Conservation (phyloP, 1,140 invertebrate species). For the Caerostris extrusa region DNA sequence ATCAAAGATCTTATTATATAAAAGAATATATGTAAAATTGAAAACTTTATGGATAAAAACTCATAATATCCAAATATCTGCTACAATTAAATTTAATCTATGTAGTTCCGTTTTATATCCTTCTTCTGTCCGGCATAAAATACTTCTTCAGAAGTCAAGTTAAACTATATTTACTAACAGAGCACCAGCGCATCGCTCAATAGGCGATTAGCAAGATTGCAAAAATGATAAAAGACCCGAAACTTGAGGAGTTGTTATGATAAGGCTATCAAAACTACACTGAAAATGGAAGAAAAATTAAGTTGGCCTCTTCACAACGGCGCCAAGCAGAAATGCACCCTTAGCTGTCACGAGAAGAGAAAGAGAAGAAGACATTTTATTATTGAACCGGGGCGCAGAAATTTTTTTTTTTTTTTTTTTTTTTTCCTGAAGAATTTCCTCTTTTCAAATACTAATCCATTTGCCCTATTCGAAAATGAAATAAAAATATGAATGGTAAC, state of each 20-base stretch:
- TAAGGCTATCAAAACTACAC: slow-evolving; percentile 58
- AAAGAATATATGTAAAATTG: too few relatives aligned
- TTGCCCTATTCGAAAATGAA: slow-evolving; percentile 24
- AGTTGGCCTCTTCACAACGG: slow-evolving; percentile 41
- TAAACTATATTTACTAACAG: slow-evolving; percentile 33
- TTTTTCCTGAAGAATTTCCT: background rate
- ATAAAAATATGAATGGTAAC: background rate
- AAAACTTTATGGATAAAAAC: background rate
- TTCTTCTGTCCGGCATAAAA: background rate
- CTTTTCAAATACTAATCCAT: slow-evolving; percentile 43
- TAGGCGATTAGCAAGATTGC: slow-evolving; percentile 45
- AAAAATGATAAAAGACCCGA: slow-evolving; percentile 31
- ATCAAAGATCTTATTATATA: too few relatives aligned
- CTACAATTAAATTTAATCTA: background rate
- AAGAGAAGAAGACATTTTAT: slow-evolving; percentile 15
- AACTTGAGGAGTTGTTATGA: slow-evolving; percentile 53
- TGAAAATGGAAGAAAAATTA: slow-evolving; percentile 26
- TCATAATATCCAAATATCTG: background rate
- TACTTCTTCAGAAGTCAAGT: background rate
- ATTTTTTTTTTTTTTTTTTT: background rate
- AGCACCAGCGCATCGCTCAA: background rate
- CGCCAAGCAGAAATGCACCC: slow-evolving; percentile 18
- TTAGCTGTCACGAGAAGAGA: slow-evolving; percentile 16
- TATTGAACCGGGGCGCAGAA: background rate
- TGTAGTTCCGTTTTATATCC: background rate